These are phyloP conservation scores for Agrilus mali DNA, from an alignment of 2,888 invertebrate genomes.

Conservation along the genomic window DNA sequence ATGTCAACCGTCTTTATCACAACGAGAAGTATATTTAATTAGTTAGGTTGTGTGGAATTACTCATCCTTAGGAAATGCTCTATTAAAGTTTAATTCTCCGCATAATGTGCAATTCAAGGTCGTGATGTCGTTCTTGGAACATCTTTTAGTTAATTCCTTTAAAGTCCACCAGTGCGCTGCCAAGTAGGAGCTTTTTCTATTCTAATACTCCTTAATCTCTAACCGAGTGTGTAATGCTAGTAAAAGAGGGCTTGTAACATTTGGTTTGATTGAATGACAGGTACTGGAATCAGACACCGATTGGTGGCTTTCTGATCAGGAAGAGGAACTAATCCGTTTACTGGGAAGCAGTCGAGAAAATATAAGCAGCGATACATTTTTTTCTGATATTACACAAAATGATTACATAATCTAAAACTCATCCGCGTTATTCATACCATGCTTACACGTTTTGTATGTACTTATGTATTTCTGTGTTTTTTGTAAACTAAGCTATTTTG, in stretches of 20 bases:
- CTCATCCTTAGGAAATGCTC: too few relatives aligned
- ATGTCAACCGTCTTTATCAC: too few relatives aligned
- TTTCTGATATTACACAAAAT: constrained; percentile 33
- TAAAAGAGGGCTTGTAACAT: constrained; percentile 23
- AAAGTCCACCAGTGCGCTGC: constrained; percentile 34
- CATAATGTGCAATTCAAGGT: too few relatives aligned
- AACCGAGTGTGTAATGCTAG: constrained; percentile 3
- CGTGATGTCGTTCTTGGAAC: too few relatives aligned
- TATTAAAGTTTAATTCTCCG: too few relatives aligned
- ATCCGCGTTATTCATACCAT: too few relatives aligned
- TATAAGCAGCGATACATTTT: constrained; percentile 36
- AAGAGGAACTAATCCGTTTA: constrained; percentile 62
- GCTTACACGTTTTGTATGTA: too few relatives aligned
- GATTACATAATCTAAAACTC: constrained; percentile 1
- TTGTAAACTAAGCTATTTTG: too few relatives aligned
- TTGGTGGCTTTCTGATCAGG: constrained; percentile 66
- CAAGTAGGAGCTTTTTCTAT: constrained; percentile 12
- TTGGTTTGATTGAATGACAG: constrained; percentile 35
- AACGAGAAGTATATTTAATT: too few relatives aligned
- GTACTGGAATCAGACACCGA: constrained; percentile 56
- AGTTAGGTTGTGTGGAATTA: too few relatives aligned
- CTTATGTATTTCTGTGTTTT: too few relatives aligned
- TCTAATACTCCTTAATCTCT: constrained; percentile 9
- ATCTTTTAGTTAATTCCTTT: constrained; percentile 17
- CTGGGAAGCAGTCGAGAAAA: constrained; percentile 57